Conservation (phyloP, 2,113 vertebrate species). For the Phrynosoma blainvillii region DNA sequence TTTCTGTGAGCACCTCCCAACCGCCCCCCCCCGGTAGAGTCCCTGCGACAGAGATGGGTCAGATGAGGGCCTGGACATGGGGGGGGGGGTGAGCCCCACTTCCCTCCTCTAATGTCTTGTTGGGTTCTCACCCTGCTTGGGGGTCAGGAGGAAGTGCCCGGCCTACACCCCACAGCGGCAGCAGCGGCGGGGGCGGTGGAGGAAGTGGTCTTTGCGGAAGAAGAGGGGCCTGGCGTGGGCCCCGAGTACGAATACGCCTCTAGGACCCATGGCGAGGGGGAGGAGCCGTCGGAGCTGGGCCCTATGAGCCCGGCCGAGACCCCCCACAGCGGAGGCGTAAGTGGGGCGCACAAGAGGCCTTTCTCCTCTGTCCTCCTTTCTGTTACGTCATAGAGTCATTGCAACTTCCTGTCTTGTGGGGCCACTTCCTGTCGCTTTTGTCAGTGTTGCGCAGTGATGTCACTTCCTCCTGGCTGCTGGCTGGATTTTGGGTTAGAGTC, state of each 20-base stretch:
- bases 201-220: conserved; percentile 76
- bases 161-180: neutral
- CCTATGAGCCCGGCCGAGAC: conserved; percentile 87
- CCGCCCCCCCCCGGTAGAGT: too few species aligned
- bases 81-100: rapidly evolving
- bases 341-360: conserved; percentile 59
- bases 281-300: conserved; percentile 74
- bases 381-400: neutral
- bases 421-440: conserved; percentile 18
- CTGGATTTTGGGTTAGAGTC: neutral
- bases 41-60: too few species aligned
- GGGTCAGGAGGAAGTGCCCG: conserved; percentile 37
- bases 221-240: conserved; percentile 60
- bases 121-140: conserved; percentile 5
- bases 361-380: neutral
- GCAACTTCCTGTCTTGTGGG: neutral
- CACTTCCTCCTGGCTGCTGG: neutral
- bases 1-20: too few species aligned
- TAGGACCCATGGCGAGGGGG: conserved; percentile 82
- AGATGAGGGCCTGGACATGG: too few species aligned
- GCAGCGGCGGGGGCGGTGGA: neutral
- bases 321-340: conserved; percentile 86
- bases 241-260: conserved; percentile 87
- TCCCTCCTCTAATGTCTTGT: neutral
- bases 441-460: neutral